Conservation (phyloP, 1,140 invertebrate species). For the Stegodyphus dumicola region DNA sequence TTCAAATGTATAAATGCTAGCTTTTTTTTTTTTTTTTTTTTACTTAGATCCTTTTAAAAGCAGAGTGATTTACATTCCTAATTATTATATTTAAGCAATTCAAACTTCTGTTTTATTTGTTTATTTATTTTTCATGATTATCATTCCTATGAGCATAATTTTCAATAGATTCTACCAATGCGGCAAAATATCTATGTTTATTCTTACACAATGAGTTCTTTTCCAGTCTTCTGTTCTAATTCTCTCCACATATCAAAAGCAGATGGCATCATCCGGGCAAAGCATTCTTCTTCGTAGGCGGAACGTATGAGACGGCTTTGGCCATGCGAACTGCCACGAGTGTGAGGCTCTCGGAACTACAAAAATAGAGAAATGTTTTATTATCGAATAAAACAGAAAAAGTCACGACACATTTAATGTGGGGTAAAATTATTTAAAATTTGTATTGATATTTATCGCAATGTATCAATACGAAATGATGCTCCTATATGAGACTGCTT, state of each 20-base stretch:
- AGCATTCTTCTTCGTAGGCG: constrained; percentile 10
- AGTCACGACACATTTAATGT: neutral
- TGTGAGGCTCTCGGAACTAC: constrained; percentile 30
- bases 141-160: too few relatives aligned
- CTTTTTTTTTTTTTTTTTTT: too few relatives aligned
- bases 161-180: neutral
- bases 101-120: too few relatives aligned
- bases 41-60: too few relatives aligned
- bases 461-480: too few relatives aligned
- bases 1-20: too few relatives aligned
- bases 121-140: too few relatives aligned
- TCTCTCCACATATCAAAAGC: constrained; percentile 36
- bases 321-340: constrained; percentile 45
- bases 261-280: constrained; percentile 32
- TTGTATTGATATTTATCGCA: too few relatives aligned
- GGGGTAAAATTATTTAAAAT: too few relatives aligned
- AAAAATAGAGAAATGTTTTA: neutral
- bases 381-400: neutral
- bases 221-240: neutral
- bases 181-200: neutral
- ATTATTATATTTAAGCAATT: too few relatives aligned
- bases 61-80: too few relatives aligned
- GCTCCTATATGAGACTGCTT: too few relatives aligned
- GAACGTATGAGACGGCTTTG: constrained; percentile 23
- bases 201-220: constrained; percentile 13